Evolutionary conservation across 2,797 vertebrate genomes (phyloP), one percentile per base, ranked within the genome.

Genomic region (Microcaecilia unicolor): DNA sequence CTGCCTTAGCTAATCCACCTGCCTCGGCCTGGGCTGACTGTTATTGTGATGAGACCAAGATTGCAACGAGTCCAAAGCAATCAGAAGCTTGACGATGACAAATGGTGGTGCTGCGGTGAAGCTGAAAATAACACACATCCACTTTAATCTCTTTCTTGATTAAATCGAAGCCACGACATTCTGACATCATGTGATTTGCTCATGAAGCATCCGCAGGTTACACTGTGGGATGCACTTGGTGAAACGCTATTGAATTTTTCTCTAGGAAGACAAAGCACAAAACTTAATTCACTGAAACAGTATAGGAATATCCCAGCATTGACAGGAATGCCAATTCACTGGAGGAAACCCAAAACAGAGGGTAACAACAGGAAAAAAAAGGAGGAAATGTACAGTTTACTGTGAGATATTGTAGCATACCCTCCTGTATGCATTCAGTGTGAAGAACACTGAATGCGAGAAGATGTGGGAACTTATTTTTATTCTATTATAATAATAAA

Each of bases 61-160:
- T 95, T 93, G 90, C 86, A 85, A 85, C 79, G 81, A 90, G 89
- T 97, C 92, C 90, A 93, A 94, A 92, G 92, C 91, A 97, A 98
- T 97, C 93, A 93, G 88, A 86, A 84, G 84, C 85, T 78, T 94
- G 93, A 98, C 93, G 89, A 92, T 97, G 94, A 98, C 88, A 95
- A 95, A 98, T 97, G 92, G 88, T 60, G 82, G 84, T 85, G 87
- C 89, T 83, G 87, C 73, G 72, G 89, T 63, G 80, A 91, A 94
- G 88, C 94, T 93, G 90, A 93, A 92, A 94, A 91, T 92, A 93
- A 95, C 91, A 92, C 88, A 91, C 90, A 93, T 93, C 90, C 89
- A 92, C 90, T 94, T 93, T 93, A 93, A 95, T 93, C 90, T 93
- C 87, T 90, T 91, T 92, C 87, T 92, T 92, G 91, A 97, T 97